Evolutionary conservation across 2,888 invertebrate genomes (phyloP).

Genomic region (Nebria salina): DNA sequence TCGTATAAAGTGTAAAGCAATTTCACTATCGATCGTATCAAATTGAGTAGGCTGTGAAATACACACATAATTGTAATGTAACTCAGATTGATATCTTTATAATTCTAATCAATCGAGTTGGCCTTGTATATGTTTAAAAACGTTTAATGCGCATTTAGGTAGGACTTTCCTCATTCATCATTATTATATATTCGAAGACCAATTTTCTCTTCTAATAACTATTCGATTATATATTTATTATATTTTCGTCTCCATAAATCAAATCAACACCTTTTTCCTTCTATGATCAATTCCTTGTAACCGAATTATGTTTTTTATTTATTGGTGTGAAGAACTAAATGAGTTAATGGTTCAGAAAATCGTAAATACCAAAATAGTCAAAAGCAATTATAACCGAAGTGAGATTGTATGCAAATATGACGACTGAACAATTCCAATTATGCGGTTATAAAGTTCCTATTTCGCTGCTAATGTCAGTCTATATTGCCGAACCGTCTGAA

Average conservation of each 20-base stretch:
- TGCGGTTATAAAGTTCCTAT: not conserved
- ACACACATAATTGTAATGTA: slow-evolving; percentile 3
- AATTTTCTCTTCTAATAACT: no score
- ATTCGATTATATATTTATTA: no score
- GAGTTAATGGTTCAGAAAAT: no score
- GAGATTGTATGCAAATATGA: not conserved
- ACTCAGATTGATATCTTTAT: slow-evolving; percentile 8
- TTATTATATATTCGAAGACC: no score
- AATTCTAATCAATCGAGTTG: slow-evolving; percentile 21
- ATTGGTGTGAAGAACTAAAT: not conserved
- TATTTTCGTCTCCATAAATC: no score
- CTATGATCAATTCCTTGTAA: no score
- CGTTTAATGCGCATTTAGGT: slow-evolving; percentile 15
- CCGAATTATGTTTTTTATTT: not conserved
- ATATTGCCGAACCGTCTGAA: not conserved
- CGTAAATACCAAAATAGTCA: not conserved
- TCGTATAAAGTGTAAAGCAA: no score
- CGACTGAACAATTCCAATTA: not conserved
- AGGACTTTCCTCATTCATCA: no score
- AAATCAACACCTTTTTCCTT: no score
- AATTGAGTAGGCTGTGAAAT: no score
- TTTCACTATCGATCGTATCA: no score
- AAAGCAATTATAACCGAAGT: not conserved
- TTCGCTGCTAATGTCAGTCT: not conserved
- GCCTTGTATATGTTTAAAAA: slow-evolving; percentile 25